Base-by-base conservation (phyloP, 64 coral and sea anemone genomes). In the Actinia equina region DNA sequence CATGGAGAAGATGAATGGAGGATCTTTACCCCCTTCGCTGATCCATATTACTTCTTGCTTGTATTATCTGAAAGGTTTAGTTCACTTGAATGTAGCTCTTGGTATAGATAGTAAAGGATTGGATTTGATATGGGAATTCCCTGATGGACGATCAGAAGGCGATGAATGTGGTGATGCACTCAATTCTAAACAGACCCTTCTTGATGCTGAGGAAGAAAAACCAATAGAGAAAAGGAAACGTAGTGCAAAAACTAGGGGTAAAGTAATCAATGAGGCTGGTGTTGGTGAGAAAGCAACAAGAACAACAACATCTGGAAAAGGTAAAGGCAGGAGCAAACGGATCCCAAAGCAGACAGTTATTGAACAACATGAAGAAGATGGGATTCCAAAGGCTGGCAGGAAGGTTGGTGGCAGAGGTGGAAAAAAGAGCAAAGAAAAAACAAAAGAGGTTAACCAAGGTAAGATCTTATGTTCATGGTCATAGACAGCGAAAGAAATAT, bases 21-120 rank as follows among this genome's bases (percentile, higher is more conserved):
- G 77, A n/a, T 43, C 27, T 23, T 79, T 3, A 22, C 83, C 83
- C 57, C 16, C 61, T 22, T 43, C 22, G 22, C 78, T 90, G 54
- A 12, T 86, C 17, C 67, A 25, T 43, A 9, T 49, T 12, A 77
- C 77, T 49, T 70, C 89, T 65, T 65, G 62, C 45, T 87, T 92
- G 41, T 80, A 86, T 42, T 82, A 92, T 37, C 23, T 92, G 26
- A 67, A 80, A 27, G 90, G 90, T 1, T 37, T 92, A 42, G 69
- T 74, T 1, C 27, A 74, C 27, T 16, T 74, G 69, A 27, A 42
- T 41, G 7, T 2, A 15, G 69, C 69, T 41, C 69, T 74, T 74
- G 25, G 25, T 30, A 11, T 26, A 74, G 26, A 30, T 26, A 74
- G 25, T 41, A 74, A 74, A 30, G 69, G 69, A 25, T 25, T 74